Evolutionary conservation across 2,797 vertebrate species (phyloP), one percentile per base, ranked within the genome.

Genomic region (Poecilia velifera): DNA sequence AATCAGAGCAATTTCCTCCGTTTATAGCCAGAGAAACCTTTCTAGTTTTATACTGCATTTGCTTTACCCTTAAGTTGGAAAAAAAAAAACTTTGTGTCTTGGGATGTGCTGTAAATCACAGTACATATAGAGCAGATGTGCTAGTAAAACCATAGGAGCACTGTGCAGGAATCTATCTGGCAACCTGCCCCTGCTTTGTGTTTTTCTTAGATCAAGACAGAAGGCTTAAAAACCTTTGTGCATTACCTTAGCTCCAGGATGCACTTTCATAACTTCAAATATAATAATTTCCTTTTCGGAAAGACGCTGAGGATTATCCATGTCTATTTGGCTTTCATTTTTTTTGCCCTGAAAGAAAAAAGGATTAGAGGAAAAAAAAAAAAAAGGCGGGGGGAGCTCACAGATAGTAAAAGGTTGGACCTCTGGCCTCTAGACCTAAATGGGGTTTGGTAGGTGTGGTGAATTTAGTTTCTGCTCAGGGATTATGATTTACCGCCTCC

Each of bases 251-350:
- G 82, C 86, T 93, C 89, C 87, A 91, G 92, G 92, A 95, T 94
- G 86, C 83, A 83, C 89, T 94, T 88, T 93, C 88, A 92, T 93
- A 93, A 93, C 92, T 94, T 94, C 79, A 92, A 94, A 95, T 95
- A 93, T 90, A 95, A 95, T 94, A 88, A 95, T 95, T 96, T 95
- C 93, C 94, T 94, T 88, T 94, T 90, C 92, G 90, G 91, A 95
- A 89, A 90, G 82, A 92, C 31, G 82, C 84, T 62, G 81, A 80
- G 90, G 88, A 94, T 95, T 93, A 93, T 93, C 88, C 82, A 70
- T 86, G 85, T 90, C 86, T 91, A 86, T 92, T 90, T 91, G 85
- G 88, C 78, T 94, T 95, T 71, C 1, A 12, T 45, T 28, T 80
- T 80, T 87, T 83, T 87, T 86, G 81, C 77, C 74, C 76, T 86